Conservation (phyloP, 2,113 vertebrate genomes). For the Prunella fulvescens region DNA sequence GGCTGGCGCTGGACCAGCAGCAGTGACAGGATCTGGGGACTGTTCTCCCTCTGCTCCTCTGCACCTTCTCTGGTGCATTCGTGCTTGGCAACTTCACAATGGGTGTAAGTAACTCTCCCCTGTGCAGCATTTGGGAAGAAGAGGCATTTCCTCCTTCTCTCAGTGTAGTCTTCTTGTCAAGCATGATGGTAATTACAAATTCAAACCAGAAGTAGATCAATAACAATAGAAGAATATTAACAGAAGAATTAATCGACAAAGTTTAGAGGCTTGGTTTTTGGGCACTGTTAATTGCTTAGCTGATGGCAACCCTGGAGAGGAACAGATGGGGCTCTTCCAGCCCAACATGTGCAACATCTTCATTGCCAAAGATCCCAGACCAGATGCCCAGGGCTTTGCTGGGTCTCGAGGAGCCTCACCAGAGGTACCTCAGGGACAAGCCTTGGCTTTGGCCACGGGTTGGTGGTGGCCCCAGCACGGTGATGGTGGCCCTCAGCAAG, state of each 20-base stretch:
- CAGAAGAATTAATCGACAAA: neutral
- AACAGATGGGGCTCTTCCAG: neutral
- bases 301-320: neutral
- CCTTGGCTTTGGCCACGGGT: neutral
- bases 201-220: neutral
- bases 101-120: neutral
- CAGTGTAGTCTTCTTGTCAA: neutral
- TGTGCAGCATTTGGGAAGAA: neutral
- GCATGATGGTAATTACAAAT: neutral
- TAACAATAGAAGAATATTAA: neutral
- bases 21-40: neutral
- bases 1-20: neutral
- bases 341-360: neutral
- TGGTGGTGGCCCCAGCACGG: neutral
- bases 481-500: neutral
- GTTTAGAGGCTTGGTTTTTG: neutral
- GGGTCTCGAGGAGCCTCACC: neutral
- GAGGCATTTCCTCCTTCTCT: neutral
- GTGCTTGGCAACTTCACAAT: neutral
- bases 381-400: neutral
- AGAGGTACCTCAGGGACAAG: neutral
- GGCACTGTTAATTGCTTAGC: neutral
- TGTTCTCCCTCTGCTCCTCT: neutral
- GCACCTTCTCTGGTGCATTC: fast-evolving
- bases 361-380: neutral